A percentile compares a stretch with the other conserved stretches of the same genome.
Conservation (phyloP, 2,113 vertebrate genomes). For the Guaruba guarouba region DNA sequence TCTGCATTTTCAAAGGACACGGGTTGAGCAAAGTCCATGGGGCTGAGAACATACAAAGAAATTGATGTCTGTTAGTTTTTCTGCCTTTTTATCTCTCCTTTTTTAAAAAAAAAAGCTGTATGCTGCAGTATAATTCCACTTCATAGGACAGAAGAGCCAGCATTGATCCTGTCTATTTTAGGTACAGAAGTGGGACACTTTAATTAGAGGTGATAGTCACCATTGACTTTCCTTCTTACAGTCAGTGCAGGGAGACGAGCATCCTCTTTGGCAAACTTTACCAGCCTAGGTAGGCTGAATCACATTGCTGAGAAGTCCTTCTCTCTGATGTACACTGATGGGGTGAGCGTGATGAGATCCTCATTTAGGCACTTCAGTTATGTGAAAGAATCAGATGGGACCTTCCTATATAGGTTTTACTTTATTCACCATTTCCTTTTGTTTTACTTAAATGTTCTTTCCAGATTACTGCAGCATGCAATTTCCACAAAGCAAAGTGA, state of each 20-base stretch:
- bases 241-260: neutral
- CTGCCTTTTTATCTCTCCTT: neutral
- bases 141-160: neutral
- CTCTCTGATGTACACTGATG: neutral
- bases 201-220: neutral
- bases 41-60: constrained; percentile 74
- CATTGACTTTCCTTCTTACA: neutral
- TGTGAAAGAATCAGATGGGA: neutral
- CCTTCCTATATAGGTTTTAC: neutral
- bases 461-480: neutral
- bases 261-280: neutral
- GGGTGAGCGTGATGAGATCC: neutral
- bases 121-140: neutral
- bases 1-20: constrained; percentile 94
- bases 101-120: neutral
- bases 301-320: neutral
- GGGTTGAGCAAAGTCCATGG: constrained; percentile 89
- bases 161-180: neutral
- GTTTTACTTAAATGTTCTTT: neutral
- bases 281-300: neutral
- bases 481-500: neutral
- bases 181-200: neutral
- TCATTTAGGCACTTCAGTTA: neutral
- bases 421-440: neutral
- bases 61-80: neutral